Percentiles rank a stretch among this genome's conserved stretches.
These are phyloP conservation scores for Xiphophorus birchmanni DNA, from an alignment of 2,797 vertebrate genomes.

Conservation along the genomic window DNA sequence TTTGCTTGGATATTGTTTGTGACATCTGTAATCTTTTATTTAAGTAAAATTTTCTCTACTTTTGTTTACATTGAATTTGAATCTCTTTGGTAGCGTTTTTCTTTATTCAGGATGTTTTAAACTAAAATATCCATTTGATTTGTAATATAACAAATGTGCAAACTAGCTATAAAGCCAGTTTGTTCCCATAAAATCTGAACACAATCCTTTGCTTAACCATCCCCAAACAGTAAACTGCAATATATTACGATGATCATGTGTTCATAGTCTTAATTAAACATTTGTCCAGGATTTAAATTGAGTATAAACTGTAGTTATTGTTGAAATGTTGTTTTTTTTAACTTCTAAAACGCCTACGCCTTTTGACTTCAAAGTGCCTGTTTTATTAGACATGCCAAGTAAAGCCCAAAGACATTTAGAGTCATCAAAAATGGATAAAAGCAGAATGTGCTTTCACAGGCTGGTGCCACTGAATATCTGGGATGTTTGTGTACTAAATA, in stretches of 20 bases:
- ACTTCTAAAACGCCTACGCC: neutral
- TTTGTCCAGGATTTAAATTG: neutral
- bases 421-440: slow-evolving; percentile 22
- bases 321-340: neutral
- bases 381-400: slow-evolving; percentile 9
- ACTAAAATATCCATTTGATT: neutral
- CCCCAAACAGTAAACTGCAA: neutral
- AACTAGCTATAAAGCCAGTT: neutral
- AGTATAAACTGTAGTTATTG: slow-evolving; percentile 11
- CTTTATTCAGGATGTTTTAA: neutral
- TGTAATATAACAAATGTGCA: neutral
- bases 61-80: neutral
- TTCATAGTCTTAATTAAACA: neutral
- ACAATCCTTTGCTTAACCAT: neutral
- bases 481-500: slow-evolving; percentile 15
- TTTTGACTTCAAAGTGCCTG: neutral
- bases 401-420: slow-evolving; percentile 23
- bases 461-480: neutral
- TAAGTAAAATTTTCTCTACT: neutral
- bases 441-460: neutral
- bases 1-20: neutral
- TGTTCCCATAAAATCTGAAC: neutral
- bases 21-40: neutral
- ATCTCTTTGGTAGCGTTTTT: neutral
- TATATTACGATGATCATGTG: neutral